A percentile compares a stretch with the other conserved stretches of the same genome.
phyloP scores from a whole-genome alignment of 2,797 vertebrate species.

The Rhinichthys osculus region DNA sequence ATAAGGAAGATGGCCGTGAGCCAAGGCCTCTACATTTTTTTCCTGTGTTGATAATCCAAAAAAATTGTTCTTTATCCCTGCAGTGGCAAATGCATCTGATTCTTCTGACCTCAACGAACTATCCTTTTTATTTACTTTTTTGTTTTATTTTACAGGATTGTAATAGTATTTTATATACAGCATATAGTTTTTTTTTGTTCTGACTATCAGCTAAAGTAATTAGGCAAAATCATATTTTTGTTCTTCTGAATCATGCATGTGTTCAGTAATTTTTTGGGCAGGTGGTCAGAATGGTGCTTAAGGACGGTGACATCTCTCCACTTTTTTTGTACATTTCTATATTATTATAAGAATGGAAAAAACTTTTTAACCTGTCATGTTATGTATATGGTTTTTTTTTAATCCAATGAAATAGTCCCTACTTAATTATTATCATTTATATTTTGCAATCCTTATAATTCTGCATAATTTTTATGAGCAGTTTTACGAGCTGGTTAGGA shows the following conservation, averaged over 20 bases:
- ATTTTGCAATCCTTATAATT: background rate
- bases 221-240: background rate
- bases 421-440: background rate
- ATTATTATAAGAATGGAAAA: background rate
- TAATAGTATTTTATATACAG: background rate
- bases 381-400: background rate
- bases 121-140: background rate
- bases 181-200: background rate
- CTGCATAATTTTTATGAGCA: background rate
- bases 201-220: background rate
- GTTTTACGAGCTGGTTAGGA: background rate
- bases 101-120: background rate
- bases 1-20: background rate
- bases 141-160: background rate
- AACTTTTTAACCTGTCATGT: background rate
- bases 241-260: background rate
- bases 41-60: background rate
- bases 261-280: background rate
- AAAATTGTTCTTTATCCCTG: background rate
- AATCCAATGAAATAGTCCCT: background rate
- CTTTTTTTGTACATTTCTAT: constrained; percentile 5
- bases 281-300: background rate
- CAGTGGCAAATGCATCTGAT: background rate
- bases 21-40: background rate
- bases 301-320: background rate